These are phyloP conservation scores for Neolamprologus variostigma DNA, from an alignment of 2,113 vertebrate genomes.

Conservation along the genomic window DNA sequence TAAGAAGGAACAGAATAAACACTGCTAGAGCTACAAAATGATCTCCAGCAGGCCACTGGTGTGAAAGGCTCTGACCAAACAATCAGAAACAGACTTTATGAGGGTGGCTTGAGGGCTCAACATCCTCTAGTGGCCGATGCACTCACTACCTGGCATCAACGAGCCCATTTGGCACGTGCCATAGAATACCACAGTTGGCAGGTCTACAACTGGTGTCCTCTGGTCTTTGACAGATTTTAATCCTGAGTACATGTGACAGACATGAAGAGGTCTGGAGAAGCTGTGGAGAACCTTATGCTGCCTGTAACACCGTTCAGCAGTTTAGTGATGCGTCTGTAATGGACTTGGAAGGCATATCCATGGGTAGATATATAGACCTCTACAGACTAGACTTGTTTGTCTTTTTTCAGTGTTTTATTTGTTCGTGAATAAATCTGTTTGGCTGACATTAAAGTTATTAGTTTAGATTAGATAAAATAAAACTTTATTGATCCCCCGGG, in stretches of 20 bases:
- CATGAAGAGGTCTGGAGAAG: neutral
- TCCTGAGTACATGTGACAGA: neutral
- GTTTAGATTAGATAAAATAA: neutral
- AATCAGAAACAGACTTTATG: neutral
- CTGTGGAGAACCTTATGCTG: neutral
- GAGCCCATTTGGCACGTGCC: neutral
- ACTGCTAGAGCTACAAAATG: neutral
- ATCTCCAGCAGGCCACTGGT: neutral
- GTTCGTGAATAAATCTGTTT: accelerated
- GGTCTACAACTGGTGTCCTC: neutral
- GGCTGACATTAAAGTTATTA: accelerated
- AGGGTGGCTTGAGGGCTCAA: neutral
- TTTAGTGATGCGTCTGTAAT: neutral
- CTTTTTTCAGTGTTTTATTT: neutral
- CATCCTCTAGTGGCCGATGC: neutral
- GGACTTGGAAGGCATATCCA: neutral
- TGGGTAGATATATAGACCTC: neutral
- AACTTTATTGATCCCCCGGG: neutral
- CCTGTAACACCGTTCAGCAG: neutral
- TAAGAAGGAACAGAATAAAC: neutral
- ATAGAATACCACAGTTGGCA: neutral
- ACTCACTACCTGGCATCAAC: neutral
- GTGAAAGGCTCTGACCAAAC: neutral
- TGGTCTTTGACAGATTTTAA: neutral
- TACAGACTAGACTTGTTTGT: neutral